These are phyloP conservation scores for Aphyosemion australe DNA, from an alignment of 2,113 vertebrate genomes.

Conservation along the genomic window DNA sequence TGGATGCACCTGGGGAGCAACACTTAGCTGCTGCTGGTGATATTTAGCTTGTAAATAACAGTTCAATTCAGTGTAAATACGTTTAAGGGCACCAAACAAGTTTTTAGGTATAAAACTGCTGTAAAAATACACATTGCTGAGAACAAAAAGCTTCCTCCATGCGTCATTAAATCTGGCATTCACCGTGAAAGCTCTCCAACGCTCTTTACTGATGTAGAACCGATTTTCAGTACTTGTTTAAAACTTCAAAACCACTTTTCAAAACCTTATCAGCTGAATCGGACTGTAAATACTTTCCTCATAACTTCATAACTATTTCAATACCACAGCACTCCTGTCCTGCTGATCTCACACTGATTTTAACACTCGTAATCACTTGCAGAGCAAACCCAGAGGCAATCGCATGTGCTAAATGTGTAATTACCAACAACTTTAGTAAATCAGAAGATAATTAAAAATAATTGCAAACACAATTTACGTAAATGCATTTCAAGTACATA, in stretches of 20 bases:
- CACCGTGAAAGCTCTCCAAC: not conserved
- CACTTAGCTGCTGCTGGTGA: no score
- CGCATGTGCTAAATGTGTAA: conserved; percentile 28
- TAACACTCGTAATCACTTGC: conserved; percentile 6
- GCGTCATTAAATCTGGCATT: conserved; percentile 31
- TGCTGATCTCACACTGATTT: conserved; percentile 21
- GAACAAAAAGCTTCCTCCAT: not conserved
- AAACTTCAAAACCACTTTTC: no score
- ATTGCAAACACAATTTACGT: not conserved
- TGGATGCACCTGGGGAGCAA: no score
- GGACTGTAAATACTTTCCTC: no score
- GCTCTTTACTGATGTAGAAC: no score
- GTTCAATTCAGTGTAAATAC: no score
- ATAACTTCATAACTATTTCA: not conserved
- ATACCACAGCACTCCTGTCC: not conserved
- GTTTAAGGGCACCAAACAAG: no score
- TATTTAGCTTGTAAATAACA: no score
- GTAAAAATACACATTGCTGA: no score
- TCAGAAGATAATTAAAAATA: conserved; percentile 36
- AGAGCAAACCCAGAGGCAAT: not conserved
- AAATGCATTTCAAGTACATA: not conserved
- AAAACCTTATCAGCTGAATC: no score
- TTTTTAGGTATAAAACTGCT: no score
- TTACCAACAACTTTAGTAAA: conserved; percentile 28
- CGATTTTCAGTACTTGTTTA: no score